Percentiles rank a stretch among this genome's conserved stretches.
Conservation (phyloP, 2,888 invertebrate genomes). For the Aphodius granarius region DNA sequence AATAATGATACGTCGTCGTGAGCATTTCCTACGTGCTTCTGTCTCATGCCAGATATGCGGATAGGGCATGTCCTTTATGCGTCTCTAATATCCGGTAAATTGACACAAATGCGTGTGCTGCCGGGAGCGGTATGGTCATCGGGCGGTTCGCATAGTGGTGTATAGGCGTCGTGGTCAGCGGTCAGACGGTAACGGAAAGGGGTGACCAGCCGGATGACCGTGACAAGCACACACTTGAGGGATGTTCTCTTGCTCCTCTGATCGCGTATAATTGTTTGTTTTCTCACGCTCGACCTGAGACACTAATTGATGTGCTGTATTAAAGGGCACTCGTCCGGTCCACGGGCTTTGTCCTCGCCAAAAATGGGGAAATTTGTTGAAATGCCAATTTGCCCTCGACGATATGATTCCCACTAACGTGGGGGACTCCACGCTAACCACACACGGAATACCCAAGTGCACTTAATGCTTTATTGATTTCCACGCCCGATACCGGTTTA, state of each 20-base stretch:
- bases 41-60: background rate
- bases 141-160: slow-evolving; percentile 29
- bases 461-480: slow-evolving; percentile 26
- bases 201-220: slow-evolving; percentile 47
- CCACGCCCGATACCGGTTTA: slow-evolving; percentile 3
- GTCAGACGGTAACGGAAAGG: slow-evolving; percentile 39
- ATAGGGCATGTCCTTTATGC: slow-evolving; percentile 37
- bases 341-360: slow-evolving; percentile 45
- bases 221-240: slow-evolving; percentile 52
- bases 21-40: slow-evolving; percentile 44
- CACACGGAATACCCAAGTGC: slow-evolving; percentile 31
- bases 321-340: slow-evolving; percentile 51
- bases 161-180: slow-evolving; percentile 31
- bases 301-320: slow-evolving; percentile 55
- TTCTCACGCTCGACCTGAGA: slow-evolving; percentile 54
- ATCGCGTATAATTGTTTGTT: slow-evolving; percentile 55
- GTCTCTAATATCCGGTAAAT: slow-evolving; percentile 49
- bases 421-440: slow-evolving; percentile 38
- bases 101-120: slow-evolving; percentile 47
- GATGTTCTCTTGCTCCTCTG: slow-evolving; percentile 44
- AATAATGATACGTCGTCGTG: slow-evolving; percentile 52
- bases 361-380: slow-evolving; percentile 47
- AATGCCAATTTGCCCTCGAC: slow-evolving; percentile 48
- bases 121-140: slow-evolving; percentile 40
- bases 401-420: slow-evolving; percentile 49